These are phyloP conservation scores for Pseudochirops cupreus DNA, from an alignment of 2,797 vertebrate species.

Conservation along the genomic window DNA sequence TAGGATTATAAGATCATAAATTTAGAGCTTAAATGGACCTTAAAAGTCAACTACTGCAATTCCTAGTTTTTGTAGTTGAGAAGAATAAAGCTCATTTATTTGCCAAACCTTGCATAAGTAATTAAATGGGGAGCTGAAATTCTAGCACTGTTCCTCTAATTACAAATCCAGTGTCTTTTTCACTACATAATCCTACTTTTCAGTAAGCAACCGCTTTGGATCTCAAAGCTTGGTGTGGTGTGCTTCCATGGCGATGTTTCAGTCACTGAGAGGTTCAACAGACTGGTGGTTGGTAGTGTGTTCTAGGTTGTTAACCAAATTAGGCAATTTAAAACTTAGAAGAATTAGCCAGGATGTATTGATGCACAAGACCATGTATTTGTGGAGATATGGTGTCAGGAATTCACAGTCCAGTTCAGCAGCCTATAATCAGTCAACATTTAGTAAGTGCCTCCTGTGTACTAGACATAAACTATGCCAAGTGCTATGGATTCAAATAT, in stretches of 20 bases:
- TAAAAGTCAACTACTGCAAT: not conserved
- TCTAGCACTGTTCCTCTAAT: not conserved
- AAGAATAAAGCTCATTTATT: not conserved
- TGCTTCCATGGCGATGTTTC: not conserved
- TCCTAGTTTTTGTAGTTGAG: not conserved
- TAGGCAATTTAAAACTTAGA: not conserved
- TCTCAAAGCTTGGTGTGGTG: not conserved
- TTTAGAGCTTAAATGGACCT: not conserved
- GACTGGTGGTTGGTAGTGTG: not conserved
- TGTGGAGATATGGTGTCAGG: not conserved
- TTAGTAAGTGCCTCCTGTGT: not conserved
- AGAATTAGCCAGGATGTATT: not conserved
- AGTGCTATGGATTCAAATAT: not conserved
- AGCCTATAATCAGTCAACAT: not conserved
- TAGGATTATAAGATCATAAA: not conserved
- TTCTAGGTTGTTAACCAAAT: not conserved
- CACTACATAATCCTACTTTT: not conserved
- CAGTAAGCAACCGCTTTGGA: not conserved
- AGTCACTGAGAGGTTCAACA: not conserved
- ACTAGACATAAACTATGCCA: not conserved
- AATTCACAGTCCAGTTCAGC: not conserved
- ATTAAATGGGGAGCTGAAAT: not conserved
- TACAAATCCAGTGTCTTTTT: not conserved
- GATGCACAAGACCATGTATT: not conserved
- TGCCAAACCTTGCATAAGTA: not conserved